Conservation (phyloP, 2,797 vertebrate species). For the Diglossa cyanea region DNA sequence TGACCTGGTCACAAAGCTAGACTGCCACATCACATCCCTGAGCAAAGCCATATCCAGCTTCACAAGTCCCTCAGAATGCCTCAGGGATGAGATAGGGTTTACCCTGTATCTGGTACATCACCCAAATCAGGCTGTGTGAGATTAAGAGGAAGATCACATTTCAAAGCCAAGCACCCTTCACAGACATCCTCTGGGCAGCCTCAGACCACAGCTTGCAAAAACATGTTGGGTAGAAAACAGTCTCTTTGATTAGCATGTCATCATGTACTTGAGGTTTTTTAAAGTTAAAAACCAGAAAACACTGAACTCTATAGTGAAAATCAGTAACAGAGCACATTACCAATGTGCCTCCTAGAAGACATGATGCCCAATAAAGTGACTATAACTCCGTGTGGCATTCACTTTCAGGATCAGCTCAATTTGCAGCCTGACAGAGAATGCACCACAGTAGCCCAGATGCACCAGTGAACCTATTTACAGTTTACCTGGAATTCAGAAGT, state of each 20-base stretch:
- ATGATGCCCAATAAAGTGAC: not conserved
- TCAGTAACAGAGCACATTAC: not conserved
- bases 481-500: not conserved
- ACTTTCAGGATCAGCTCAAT: not conserved
- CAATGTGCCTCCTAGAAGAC: not conserved
- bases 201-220: not conserved
- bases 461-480: not conserved
- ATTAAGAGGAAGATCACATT: not conserved
- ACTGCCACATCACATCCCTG: not conserved
- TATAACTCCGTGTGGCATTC: not conserved
- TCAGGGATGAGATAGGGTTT: not conserved
- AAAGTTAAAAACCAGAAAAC: not conserved
- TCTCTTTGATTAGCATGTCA: not conserved
- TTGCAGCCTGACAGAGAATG: not conserved
- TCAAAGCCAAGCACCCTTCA: constrained; percentile 1
- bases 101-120: not conserved
- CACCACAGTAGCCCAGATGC: not conserved
- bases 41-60: not conserved
- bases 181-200: not conserved
- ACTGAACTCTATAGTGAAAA: not conserved
- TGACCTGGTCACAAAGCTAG: not conserved
- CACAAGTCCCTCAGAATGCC: not conserved
- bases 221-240: not conserved
- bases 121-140: not conserved
- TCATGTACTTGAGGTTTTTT: not conserved